phyloP scores from a whole-genome alignment of 64 coral and sea anemone genomes.

The Hydrozoanthus tunicans region DNA sequence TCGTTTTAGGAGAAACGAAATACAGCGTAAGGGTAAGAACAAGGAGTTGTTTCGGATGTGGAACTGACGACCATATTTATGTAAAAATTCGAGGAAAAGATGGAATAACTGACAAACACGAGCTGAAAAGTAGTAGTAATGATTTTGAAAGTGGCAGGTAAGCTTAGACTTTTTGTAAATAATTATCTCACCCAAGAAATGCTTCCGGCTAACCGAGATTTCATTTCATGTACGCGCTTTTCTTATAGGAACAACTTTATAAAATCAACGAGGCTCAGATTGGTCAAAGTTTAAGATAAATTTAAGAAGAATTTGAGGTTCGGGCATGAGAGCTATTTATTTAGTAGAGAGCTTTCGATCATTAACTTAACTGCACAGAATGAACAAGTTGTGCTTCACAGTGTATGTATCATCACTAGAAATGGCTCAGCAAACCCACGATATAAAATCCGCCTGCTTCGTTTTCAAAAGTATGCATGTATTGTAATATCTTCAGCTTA shows the following conservation, averaged over 20 bases:
- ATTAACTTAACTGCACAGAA: too few species aligned
- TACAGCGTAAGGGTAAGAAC: conserved; percentile 20
- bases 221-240: not conserved
- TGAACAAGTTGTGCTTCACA: too few species aligned
- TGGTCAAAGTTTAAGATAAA: too few species aligned
- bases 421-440: too few species aligned
- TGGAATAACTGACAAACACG: not conserved
- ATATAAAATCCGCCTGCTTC: too few species aligned
- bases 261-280: too few species aligned
- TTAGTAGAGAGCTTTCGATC: too few species aligned
- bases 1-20: not conserved
- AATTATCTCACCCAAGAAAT: not conserved
- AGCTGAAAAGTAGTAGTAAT: not conserved
- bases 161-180: not conserved
- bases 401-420: too few species aligned
- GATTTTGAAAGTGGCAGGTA: conserved; percentile 18
- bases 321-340: too few species aligned
- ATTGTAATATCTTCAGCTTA: too few species aligned
- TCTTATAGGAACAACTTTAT: too few species aligned
- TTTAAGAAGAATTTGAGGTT: not conserved
- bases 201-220: not conserved
- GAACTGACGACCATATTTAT: not conserved
- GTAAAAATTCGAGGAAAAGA: conserved; percentile 2
- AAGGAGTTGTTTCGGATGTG: not conserved
- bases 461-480: too few species aligned